Percentiles rank a stretch among this genome's conserved stretches.
phyloP scores from a whole-genome alignment of 2,888 invertebrate genomes.

The Beris morrisii region DNA sequence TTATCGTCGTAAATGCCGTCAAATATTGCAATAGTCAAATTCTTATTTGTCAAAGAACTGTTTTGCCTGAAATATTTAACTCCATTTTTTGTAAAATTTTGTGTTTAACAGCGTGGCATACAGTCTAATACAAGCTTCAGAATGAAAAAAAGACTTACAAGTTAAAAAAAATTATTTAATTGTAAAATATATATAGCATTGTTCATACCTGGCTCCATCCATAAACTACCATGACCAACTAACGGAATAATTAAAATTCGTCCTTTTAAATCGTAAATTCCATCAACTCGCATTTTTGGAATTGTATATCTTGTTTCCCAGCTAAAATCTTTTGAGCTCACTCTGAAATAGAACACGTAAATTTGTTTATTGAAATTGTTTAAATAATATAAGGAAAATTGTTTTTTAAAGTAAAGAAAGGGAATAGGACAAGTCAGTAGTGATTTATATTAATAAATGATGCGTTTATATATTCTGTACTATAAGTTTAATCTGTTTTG shows the following conservation, averaged over 20 bases:
- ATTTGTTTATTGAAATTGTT: neutral
- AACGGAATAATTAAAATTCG: slow-evolving; percentile 69
- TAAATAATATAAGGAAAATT: neutral
- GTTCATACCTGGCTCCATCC: slow-evolving; percentile 70
- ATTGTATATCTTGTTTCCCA: slow-evolving; percentile 66
- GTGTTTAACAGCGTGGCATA: too few relatives aligned
- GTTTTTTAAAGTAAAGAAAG: too few relatives aligned
- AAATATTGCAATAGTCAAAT: too few relatives aligned
- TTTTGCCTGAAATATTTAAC: too few relatives aligned
- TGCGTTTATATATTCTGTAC: too few relatives aligned
- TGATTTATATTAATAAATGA: neutral
- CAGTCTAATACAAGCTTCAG: too few relatives aligned
- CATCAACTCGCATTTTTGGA: slow-evolving; percentile 68
- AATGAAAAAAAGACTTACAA: neutral
- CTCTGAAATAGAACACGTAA: slow-evolving; percentile 54
- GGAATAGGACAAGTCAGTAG: neutral
- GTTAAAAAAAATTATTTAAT: neutral
- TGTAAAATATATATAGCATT: neutral
- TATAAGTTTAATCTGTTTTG: too few relatives aligned
- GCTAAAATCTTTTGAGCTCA: slow-evolving; percentile 66
- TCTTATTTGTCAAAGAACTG: too few relatives aligned
- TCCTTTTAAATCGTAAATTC: slow-evolving; percentile 66
- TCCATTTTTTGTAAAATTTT: too few relatives aligned
- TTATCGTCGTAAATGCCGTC: too few relatives aligned
- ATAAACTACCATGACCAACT: slow-evolving; percentile 66